A percentile compares a stretch with the other conserved stretches of the same genome.
These are phyloP conservation scores for Cephus sareptanus DNA, from an alignment of 2,888 invertebrate genomes.

Conservation along the genomic window DNA sequence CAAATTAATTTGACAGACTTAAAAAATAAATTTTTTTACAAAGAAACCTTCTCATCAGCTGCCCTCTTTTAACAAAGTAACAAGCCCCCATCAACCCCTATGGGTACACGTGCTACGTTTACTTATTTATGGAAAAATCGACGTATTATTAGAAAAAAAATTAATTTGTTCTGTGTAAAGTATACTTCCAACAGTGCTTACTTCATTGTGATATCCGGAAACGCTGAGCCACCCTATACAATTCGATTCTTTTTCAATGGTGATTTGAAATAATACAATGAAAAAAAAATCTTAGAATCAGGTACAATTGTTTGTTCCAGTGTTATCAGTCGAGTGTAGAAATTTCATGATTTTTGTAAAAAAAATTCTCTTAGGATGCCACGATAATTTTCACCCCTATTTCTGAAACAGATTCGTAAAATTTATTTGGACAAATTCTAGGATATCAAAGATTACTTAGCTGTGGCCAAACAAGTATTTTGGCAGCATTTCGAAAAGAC, in stretches of 20 bases:
- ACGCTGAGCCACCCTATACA: neutral
- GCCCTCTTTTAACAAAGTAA: neutral
- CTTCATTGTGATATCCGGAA: neutral
- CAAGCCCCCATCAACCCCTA: neutral
- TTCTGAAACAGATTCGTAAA: neutral
- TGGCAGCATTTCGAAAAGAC: neutral
- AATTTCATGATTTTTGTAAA: neutral
- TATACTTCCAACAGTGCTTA: neutral
- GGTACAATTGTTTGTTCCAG: neutral
- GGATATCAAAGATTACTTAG: no score
- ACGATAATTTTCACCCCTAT: neutral
- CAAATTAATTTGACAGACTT: neutral
- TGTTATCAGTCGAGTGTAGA: neutral
- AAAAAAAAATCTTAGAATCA: neutral
- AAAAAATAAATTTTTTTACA: neutral
- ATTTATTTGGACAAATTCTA: no score
- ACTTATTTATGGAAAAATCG: neutral
- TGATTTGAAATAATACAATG: neutral
- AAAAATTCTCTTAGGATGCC: neutral
- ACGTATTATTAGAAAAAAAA: neutral
- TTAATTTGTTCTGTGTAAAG: neutral
- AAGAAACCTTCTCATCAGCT: neutral
- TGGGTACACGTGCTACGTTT: neutral
- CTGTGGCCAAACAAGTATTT: neutral
- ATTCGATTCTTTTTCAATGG: neutral